Base-by-base conservation (phyloP, 2,113 vertebrate genomes). In the Sakesphorus luctuosus region DNA sequence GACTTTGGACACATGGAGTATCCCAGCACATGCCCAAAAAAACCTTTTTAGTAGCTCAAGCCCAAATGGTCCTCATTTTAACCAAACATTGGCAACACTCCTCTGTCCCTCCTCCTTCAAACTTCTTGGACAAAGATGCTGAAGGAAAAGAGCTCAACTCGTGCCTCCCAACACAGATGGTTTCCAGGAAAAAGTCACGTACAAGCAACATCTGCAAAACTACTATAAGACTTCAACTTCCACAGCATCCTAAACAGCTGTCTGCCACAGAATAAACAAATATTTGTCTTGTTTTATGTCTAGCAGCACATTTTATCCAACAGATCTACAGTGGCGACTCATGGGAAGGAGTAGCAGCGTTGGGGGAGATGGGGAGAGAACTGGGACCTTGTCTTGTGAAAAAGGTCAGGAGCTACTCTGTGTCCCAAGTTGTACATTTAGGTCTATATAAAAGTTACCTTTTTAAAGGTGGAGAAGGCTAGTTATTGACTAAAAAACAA, bases 231-330 rank as follows among this genome's bases (percentile, higher is more conserved):
- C 24, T 84, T 18, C 44, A 31, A 58, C 33, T 86, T 90, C 59
- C 68, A 63, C 52, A 47, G 75, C 91, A 90, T 89, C 85, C 90
- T 92, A 72, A 92, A 47, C 82, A 95, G 68, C 85, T 84, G 90
- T 75, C 90, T 55, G 52, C 71, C 83, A 35, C 23, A 87, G 58
- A 95, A 69, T 40, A 93, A 93, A 91, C 78, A 91, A 87, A 81
- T 93, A 67, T 94, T 87, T 84, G 33, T 76, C 72, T 94, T 87
- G 65, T 15, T 96, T 88, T 84, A 81, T 78, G 52, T 44, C 65
- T 79, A 63, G 29, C 29, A 89, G 78, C 44, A 50, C 50, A 23
- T 80, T 95, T 90, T 65, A 89, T 88, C 73, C 56, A 33, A 63
- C 71, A 93, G 47, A 86, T 74, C 68, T 81, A 29, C 65, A 77